A percentile compares a stretch with the other conserved stretches of the same genome.
Evolutionary conservation across 2,797 vertebrate species (phyloP).

Genomic region (Sebastes variabilis): DNA sequence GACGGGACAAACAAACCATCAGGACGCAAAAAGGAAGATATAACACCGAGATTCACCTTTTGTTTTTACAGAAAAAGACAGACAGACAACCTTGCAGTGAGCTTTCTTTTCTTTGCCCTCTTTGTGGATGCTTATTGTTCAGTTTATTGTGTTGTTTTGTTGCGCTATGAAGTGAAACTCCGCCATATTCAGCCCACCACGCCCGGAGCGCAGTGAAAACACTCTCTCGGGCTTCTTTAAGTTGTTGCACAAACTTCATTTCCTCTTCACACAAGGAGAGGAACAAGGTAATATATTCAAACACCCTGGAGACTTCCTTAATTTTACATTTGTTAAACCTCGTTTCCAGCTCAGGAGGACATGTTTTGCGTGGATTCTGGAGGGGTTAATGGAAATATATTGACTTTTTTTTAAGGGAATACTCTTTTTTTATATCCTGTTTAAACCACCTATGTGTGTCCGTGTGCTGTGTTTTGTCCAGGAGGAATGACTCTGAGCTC

Average conservation of each 20-base stretch:
- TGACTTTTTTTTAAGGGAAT: not conserved
- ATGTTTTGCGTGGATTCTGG: not conserved
- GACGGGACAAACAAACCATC: conserved; percentile 31
- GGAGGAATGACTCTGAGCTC: conserved; percentile 86
- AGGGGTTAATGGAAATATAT: not conserved
- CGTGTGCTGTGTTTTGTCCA: conserved; percentile 17
- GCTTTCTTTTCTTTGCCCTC: not conserved
- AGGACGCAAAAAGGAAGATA: conserved; percentile 4
- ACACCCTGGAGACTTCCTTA: not conserved
- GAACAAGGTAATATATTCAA: conserved; percentile 25
- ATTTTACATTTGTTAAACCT: not conserved
- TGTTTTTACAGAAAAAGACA: too few species aligned
- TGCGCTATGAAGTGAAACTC: conserved; percentile 66
- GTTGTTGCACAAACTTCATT: conserved; percentile 56
- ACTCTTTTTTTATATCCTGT: not conserved
- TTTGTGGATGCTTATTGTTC: not conserved
- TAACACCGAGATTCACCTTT: not conserved
- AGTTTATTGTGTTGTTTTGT: conserved; percentile 8
- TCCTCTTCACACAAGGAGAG: conserved; percentile 19
- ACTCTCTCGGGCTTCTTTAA: not conserved
- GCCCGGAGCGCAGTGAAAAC: conserved; percentile 74
- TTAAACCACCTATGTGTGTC: conserved; percentile 7
- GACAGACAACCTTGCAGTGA: not conserved
- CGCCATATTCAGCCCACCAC: conserved; percentile 89
- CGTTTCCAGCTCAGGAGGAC: not conserved